Percentiles rank a stretch among this genome's conserved stretches.
These are phyloP conservation scores for Drosophila setosimentum DNA, from an alignment of 2,888 invertebrate species.

Conservation along the genomic window DNA sequence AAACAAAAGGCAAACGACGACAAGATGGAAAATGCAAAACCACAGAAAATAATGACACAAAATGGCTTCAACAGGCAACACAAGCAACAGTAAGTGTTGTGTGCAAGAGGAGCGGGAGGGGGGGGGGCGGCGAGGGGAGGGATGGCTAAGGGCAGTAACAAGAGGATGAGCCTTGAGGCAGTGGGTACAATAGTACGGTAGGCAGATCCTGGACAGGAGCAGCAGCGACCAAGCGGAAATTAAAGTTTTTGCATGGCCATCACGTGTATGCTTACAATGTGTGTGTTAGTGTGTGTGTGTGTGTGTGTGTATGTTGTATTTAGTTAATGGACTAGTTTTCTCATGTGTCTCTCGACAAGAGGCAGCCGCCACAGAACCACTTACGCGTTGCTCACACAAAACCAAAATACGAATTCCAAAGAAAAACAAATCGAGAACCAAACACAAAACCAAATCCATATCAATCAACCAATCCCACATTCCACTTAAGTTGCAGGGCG, in stretches of 20 bases:
- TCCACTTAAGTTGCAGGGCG: constrained; percentile 9
- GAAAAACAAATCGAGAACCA: constrained; percentile 20
- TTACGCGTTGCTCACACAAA: constrained; percentile 16
- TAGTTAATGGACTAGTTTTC: constrained; percentile 73
- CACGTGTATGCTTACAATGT: constrained; percentile 1
- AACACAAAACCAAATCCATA: constrained; percentile 26
- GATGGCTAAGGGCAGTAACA: neutral
- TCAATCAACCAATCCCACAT: constrained; percentile 39
- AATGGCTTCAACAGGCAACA: constrained; percentile 61
- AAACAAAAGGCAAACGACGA: constrained; percentile 63
- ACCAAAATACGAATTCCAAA: constrained; percentile 14
- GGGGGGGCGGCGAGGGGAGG: too few species aligned
- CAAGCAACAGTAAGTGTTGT: constrained; percentile 8
- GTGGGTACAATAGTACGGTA: neutral
- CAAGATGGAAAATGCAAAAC: constrained; percentile 74
- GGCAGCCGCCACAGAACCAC: constrained; percentile 9
- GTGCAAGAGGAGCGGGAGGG: neutral
- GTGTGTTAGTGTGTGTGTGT: constrained; percentile 12
- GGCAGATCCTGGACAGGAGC: constrained; percentile 10
- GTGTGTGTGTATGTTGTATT: constrained; percentile 37
- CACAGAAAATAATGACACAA: constrained; percentile 75
- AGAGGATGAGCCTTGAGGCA: neutral
- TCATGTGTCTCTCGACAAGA: constrained; percentile 28
- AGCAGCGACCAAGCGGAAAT: constrained; percentile 61
- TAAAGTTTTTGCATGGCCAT: constrained; percentile 57